Evolutionary conservation across 2,113 vertebrate species (phyloP).

Genomic region (Chunga burmeisteri): DNA sequence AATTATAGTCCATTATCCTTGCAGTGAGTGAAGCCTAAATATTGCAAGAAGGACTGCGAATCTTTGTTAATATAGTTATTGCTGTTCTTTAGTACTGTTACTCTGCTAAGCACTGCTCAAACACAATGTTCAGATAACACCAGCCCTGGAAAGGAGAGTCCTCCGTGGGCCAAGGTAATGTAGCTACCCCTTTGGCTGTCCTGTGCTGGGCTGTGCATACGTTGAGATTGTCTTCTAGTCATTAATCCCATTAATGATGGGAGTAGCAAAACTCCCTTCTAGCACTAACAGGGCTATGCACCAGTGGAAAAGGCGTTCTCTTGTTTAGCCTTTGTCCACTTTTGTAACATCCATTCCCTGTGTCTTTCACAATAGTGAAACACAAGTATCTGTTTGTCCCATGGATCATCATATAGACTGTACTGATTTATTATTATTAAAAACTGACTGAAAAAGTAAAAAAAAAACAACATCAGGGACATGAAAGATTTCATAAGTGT

Average conservation of each 20-base stretch:
- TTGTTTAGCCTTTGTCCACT: neutral
- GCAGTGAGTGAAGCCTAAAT: neutral
- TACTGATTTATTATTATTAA: neutral
- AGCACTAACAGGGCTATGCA: neutral
- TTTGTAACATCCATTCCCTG: neutral
- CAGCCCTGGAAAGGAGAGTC: neutral
- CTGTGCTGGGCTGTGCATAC: neutral
- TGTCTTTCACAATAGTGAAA: neutral
- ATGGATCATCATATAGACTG: neutral
- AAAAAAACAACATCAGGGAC: neutral
- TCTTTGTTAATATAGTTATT: neutral
- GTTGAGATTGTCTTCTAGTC: neutral
- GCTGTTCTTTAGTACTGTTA: neutral
- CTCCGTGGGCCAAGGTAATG: accelerated
- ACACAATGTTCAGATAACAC: neutral
- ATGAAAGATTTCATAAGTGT: neutral
- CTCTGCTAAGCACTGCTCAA: neutral
- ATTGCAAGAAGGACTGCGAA: neutral
- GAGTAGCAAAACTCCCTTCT: neutral
- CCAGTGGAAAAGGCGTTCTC: neutral
- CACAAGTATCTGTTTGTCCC: neutral
- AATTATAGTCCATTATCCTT: conserved; percentile 34
- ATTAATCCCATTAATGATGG: neutral
- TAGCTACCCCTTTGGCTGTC: neutral
- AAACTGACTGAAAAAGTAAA: neutral